Conservation (phyloP, 2,888 invertebrate species). For the Calephelis perditalis region DNA sequence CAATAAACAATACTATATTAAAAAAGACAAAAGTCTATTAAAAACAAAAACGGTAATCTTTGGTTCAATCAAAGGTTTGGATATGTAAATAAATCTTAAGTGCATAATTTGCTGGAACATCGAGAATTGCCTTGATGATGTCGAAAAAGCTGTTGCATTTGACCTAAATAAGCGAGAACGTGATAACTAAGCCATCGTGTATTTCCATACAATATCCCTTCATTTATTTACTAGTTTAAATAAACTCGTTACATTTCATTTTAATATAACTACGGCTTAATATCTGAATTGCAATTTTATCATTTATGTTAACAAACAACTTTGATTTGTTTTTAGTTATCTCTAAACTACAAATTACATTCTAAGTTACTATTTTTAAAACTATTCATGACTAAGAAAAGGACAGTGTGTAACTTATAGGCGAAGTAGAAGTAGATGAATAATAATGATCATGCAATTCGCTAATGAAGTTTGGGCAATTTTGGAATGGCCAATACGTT, state of each 20-base stretch:
- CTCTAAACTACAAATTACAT: slow-evolving; percentile 59
- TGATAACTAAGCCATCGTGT: slow-evolving; percentile 48
- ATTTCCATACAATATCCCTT: slow-evolving; percentile 34
- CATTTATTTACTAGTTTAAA: slow-evolving; percentile 53
- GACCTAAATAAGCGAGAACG: not conserved
- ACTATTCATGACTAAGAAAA: slow-evolving; percentile 58
- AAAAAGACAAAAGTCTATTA: slow-evolving; percentile 19
- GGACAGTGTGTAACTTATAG: slow-evolving; percentile 40
- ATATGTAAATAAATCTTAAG: slow-evolving; percentile 37
- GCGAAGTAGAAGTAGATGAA: slow-evolving; percentile 35
- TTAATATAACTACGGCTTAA: slow-evolving; percentile 64
- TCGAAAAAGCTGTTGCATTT: slow-evolving; percentile 19
- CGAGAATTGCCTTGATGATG: not conserved
- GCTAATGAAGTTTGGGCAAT: slow-evolving; percentile 23
- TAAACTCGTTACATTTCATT: slow-evolving; percentile 55
- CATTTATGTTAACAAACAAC: slow-evolving; percentile 74
- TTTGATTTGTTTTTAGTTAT: slow-evolving; percentile 52
- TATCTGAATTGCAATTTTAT: slow-evolving; percentile 77
- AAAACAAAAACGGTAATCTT: slow-evolving; percentile 35
- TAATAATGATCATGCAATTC: slow-evolving; percentile 51
- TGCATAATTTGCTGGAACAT: slow-evolving; percentile 1
- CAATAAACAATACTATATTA: slow-evolving; percentile 34
- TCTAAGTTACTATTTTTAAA: slow-evolving; percentile 57
- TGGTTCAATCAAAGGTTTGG: slow-evolving; percentile 43
- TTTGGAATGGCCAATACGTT: slow-evolving; percentile 1